Evolutionary conservation across 2,888 invertebrate genomes (phyloP).

Genomic region (Lithophane leautieri): DNA sequence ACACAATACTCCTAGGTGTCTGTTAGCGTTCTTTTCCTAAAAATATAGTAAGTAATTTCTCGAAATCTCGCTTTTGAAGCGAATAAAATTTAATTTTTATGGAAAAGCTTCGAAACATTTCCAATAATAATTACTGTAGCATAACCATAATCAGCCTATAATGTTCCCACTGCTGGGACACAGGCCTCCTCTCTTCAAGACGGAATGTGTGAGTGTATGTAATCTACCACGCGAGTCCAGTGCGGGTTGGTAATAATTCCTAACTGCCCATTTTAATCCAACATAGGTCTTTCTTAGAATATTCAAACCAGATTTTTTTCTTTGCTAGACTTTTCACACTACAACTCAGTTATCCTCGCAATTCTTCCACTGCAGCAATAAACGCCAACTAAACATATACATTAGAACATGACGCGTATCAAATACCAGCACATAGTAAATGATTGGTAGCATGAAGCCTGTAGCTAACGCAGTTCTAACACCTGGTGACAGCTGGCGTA

Average conservation of each 20-base stretch:
- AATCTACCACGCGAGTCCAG: too few relatives aligned
- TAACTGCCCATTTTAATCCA: slow-evolving; percentile 11
- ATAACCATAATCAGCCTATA: too few relatives aligned
- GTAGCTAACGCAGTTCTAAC: slow-evolving; percentile 85
- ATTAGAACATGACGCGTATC: slow-evolving; percentile 34
- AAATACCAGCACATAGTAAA: slow-evolving; percentile 51
- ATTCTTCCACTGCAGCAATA: background rate
- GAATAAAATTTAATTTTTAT: background rate
- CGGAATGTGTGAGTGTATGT: too few relatives aligned
- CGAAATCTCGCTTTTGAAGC: background rate
- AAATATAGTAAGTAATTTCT: background rate
- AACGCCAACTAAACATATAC: background rate
- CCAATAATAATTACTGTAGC: background rate
- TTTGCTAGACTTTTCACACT: background rate
- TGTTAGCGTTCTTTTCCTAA: background rate
- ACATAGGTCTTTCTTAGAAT: background rate
- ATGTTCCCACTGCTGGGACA: too few relatives aligned
- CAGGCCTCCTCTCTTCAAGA: too few relatives aligned
- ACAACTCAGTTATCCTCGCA: background rate
- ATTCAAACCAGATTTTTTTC: background rate
- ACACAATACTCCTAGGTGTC: background rate
- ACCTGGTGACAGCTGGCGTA: slow-evolving; percentile 85
- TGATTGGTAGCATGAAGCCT: slow-evolving; percentile 65
- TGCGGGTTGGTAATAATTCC: background rate
- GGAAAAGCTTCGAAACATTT: too few relatives aligned